These are phyloP conservation scores for Osmerus mordax DNA, from an alignment of 2,113 vertebrate genomes.

Conservation along the genomic window DNA sequence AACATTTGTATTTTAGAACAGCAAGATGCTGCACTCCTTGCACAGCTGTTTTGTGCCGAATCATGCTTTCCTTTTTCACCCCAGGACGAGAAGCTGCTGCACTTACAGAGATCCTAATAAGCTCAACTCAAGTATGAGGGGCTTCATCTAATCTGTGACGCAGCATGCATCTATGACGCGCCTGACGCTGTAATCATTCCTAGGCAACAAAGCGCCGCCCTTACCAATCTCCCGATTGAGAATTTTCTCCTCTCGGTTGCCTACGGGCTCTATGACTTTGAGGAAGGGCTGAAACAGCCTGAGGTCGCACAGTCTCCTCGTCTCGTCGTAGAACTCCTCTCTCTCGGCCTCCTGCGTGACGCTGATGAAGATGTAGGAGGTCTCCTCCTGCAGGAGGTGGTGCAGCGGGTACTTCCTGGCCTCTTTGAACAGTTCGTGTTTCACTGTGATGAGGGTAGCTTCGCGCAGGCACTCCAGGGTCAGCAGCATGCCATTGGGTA, in stretches of 20 bases:
- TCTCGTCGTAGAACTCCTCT: conserved; percentile 98
- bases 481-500: conserved; percentile 98
- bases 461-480: conserved; percentile 97
- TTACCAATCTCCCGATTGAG: conserved; percentile 97
- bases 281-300: conserved; percentile 94
- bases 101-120: no score
- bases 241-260: conserved; percentile 98
- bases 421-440: conserved; percentile 97
- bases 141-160: no score
- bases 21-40: background rate
- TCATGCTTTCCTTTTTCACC: no score
- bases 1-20: background rate
- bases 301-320: conserved; percentile 91
- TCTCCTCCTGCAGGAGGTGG: conserved; percentile 96
- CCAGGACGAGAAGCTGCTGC: no score
- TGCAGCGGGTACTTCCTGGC: conserved; percentile 93
- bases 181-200: no score
- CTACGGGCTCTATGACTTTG: conserved; percentile 97
- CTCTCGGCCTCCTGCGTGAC: conserved; percentile 97
- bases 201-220: background rate
- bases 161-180: no score
- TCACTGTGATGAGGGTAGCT: conserved; percentile 93
- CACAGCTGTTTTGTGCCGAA: no score
- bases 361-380: conserved; percentile 98
- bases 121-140: no score